These are phyloP conservation scores for Drosophila sucinea DNA, from an alignment of 1,140 invertebrate species.

Conservation along the genomic window DNA sequence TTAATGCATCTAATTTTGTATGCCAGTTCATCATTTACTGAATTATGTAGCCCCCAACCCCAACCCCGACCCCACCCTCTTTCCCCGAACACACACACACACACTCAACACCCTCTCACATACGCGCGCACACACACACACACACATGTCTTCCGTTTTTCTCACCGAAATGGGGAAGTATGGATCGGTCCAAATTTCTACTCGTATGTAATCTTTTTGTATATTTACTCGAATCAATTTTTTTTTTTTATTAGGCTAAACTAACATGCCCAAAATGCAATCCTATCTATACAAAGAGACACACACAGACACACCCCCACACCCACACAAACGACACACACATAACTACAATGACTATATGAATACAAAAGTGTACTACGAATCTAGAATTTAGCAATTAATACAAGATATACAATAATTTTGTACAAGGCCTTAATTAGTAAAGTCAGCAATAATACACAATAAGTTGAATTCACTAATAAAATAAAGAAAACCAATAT, in stretches of 20 bases:
- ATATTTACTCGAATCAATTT: slow-evolving; percentile 70
- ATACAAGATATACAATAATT: slow-evolving; percentile 73
- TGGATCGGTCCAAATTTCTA: not conserved
- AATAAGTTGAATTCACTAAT: slow-evolving; percentile 80
- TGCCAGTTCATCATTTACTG: slow-evolving; percentile 47
- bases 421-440: slow-evolving; percentile 81
- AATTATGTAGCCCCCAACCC: not conserved
- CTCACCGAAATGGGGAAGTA: not conserved
- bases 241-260: slow-evolving; percentile 50
- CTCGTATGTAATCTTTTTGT: slow-evolving; percentile 34
- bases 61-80: not conserved
- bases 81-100: not conserved
- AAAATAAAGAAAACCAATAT: slow-evolving; percentile 54
- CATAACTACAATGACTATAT: slow-evolving; percentile 16
- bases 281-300: slow-evolving; percentile 35
- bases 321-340: slow-evolving; percentile 27
- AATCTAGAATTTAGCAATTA: slow-evolving; percentile 75
- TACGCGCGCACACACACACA: slow-evolving; percentile 16
- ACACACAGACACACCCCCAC: slow-evolving; percentile 22
- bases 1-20: slow-evolving; percentile 61
- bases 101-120: slow-evolving; percentile 6
- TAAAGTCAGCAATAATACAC: slow-evolving; percentile 79
- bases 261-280: slow-evolving; percentile 55
- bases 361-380: slow-evolving; percentile 46
- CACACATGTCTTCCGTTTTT: slow-evolving; percentile 22